Conservation (phyloP, 2,888 invertebrate species). For the Hemicrepidius hirtus region DNA sequence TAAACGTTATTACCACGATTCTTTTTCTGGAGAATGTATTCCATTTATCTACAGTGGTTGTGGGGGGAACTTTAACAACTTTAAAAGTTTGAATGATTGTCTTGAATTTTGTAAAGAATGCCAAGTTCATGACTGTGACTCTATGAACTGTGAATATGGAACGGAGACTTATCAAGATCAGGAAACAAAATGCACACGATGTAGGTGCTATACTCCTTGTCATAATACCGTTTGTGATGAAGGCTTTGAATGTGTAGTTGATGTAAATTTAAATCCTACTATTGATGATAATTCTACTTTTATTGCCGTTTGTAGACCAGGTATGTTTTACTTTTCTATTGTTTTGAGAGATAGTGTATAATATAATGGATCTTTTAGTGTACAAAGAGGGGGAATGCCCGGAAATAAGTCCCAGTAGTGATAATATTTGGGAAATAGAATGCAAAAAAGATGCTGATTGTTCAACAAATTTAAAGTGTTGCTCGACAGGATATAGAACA, state of each 20-base stretch:
- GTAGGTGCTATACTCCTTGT: conserved; percentile 87
- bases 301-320: conserved; percentile 78
- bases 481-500: conserved; percentile 84
- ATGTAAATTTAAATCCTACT: conserved; percentile 72
- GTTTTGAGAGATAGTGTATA: no score
- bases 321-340: conserved; percentile 71
- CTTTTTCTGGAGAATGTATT: conserved; percentile 80
- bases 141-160: conserved; percentile 83
- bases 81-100: conserved; percentile 84
- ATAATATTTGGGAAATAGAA: conserved; percentile 79
- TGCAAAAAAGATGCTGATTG: conserved; percentile 91
- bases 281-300: conserved; percentile 70
- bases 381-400: conserved; percentile 83
- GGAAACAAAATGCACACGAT: conserved; percentile 80
- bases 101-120: conserved; percentile 77
- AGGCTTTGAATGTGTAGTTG: conserved; percentile 82
- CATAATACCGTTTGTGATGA: conserved; percentile 76
- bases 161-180: conserved; percentile 77
- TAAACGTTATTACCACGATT: conserved; percentile 85
- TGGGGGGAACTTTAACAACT: conserved; percentile 90
- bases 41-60: conserved; percentile 91
- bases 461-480: conserved; percentile 86
- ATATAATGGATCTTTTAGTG: conserved; percentile 69
- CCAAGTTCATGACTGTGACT: conserved; percentile 77
- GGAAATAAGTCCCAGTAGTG: conserved; percentile 69